Base-by-base conservation (phyloP, 2,888 invertebrate genomes). In the Leptinotarsa juncta region DNA sequence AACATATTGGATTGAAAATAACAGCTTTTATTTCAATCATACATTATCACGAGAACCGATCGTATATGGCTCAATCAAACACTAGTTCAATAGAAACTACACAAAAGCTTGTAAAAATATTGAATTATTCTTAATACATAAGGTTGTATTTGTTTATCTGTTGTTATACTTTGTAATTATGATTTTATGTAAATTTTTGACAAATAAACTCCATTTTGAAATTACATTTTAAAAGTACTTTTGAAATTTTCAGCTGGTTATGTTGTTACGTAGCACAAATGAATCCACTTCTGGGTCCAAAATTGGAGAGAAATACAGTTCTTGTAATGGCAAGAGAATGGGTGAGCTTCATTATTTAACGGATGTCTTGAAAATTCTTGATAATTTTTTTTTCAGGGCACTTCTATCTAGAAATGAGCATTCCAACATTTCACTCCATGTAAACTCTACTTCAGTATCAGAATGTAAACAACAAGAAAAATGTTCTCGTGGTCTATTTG, bases 261-360 rank as follows among this genome's bases (percentile, higher is more conserved):
- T 96, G 96, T 85, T 96, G 96, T 81, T 97, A 96, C 86, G 93
- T 97, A 93, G 94, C 95, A 4, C 97, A 97, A 89, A 96, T 97
- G 96, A 97, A 97, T 89, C 97, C 97, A 0, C 89, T 97, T 71
- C 93, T 97, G 79, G 97, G 96, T 48, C 97, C 96, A 70, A 93
- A 93, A 89, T 89, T 97, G 5, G 89, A 90, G 81, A 91, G 91
- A 81, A 90, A 91, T 60, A 93, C 94, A 0, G 89, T 96, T 72
- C 89, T 94, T 78, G 91, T 96, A 86, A 94, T 96, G 88, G 92
- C 94, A n/a, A 89, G 89, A 76, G 92, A 94, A 88, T 96, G 96
- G 96, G 94, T 94, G 90, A 89, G 89, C 51, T 51, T 16, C 16
- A 51, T 48, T 18, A 62, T 55, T 51, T 66, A 26, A 48, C 57